Base-by-base conservation (phyloP, 2,888 invertebrate genomes). In the Melitaea athalia region DNA sequence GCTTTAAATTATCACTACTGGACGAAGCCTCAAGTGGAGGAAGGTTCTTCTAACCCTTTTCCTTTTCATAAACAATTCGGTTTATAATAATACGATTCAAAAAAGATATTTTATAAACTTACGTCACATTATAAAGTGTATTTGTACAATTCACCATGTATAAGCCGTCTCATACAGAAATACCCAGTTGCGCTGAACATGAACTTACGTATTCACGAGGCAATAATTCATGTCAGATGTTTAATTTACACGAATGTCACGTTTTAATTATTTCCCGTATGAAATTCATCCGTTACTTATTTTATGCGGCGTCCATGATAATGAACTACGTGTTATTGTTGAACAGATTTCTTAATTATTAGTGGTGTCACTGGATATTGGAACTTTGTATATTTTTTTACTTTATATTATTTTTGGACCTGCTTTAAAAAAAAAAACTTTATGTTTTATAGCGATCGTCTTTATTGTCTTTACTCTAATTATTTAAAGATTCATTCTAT, bases 201-300 rank as follows among this genome's bases (percentile, higher is more conserved):
- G 15, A 15, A 17, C 24, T 10, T 24, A 24, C 17, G 12, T 24
- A 52, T 52, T 17, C 63, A 43, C 60, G 66, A 55, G 43, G 53
- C 60, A 45, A 50, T 71, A 57, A 68, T 68, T 55, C 62, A 60
- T 52, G 63, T 49, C 60, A 61, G 52, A 62, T 60, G 43, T 62
- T 69, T 31, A 69, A 65, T 53, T 50, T 62, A 50, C 33, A 31
- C 52, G 52, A 52, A 52, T 31, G 24, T 52, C 52, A 42, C 50
- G 45, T 52, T 69, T 62, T 65, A 45, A 69, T 65, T 65, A 63
- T 62, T 43, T 53, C 64, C 42, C 43, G 43, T 57, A 49, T 61
- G 57, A 53, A 42, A 31, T 33, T 55, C 47, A 57, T 64, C 43
- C 49, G 49, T 50, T 42, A 59, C 50, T 64, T 59, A 50, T 52